Conservation (phyloP, 2,113 vertebrate genomes). For the Pachycephala philippinensis region DNA sequence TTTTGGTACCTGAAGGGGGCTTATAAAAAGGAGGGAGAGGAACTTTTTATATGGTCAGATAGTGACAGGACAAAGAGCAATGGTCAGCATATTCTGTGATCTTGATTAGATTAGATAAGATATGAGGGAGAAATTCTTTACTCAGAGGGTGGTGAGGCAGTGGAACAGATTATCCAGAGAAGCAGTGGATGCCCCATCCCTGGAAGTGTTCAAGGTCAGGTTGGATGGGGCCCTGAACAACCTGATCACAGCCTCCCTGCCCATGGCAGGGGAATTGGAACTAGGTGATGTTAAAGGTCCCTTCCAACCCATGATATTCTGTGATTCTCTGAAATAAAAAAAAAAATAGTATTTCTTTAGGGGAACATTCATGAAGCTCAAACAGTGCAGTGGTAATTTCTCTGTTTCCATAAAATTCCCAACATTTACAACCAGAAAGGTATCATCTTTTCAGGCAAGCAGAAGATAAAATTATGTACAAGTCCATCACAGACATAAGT, state of each 20-base stretch:
- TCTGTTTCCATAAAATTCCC: background rate
- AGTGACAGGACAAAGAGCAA: background rate
- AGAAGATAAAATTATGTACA: background rate
- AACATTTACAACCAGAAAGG: background rate
- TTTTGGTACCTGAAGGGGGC: background rate
- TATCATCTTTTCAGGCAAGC: background rate
- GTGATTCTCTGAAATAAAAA: background rate
- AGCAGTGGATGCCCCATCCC: accelerated
- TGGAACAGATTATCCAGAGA: background rate
- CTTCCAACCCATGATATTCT: background rate
- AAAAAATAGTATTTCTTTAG: background rate
- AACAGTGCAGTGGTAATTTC: background rate
- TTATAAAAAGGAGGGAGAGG: background rate
- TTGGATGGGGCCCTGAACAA: background rate
- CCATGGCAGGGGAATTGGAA: background rate
- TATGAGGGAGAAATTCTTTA: background rate
- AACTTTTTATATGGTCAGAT: background rate
- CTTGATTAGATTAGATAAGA: background rate
- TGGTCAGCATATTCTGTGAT: background rate
- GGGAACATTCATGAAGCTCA: background rate
- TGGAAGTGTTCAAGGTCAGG: background rate
- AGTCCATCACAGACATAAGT: background rate
- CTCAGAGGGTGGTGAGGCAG: background rate
- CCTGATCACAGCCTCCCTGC: background rate
- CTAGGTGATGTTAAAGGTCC: background rate